Base-by-base conservation (phyloP, 2,888 invertebrate genomes). In the Pristionchus fissidentatus region DNA sequence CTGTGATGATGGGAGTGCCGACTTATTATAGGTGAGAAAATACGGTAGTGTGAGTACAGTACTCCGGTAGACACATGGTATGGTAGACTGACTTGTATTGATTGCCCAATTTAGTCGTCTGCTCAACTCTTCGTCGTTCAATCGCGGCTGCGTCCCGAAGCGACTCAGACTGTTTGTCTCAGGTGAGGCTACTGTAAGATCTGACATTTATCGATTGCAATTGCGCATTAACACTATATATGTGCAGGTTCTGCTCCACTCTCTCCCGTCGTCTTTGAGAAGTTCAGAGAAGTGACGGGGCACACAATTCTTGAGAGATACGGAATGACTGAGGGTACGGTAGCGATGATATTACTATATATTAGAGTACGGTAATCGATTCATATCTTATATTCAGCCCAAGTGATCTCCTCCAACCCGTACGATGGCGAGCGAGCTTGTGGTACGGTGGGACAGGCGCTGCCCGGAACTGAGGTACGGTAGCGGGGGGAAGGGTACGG, bases 211-310 rank as follows among this genome's bases (percentile, higher is more conserved):
- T 43, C 62, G n/a, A 83, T 49, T 83, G 4, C 19, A 5, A 41
- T 41, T 70, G n/a, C 26, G 8, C 41, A 13, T 19, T 32, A 13
- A 7, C 41, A 70, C 41, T 70, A n/a, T n/a, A n/a, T n/a, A n/a
- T n/a, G n/a, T n/a, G n/a, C 38, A 92, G 95, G 96, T 0, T 96
- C 96, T 0, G 95, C 97, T 1, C 95, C 97, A 0, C 93, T 97
- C 84, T 96, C 97, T 0, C 94, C 94, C 7, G 92, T 93, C 22
- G 89, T 93, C 15, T 92, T 93, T 92, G 89, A 91, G 38, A 87
- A 89, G 38, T 92, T 91, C 96, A 94, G 95, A 88, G 94, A 95
- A 93, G 95, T 96, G 87, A 96, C 96, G 1, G 96, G 97, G 0
- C 95, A 96, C 91, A 94, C 94, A 46, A 94, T 97, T 19, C 93